Evolutionary conservation across 2,888 invertebrate genomes (phyloP).

Genomic region (Sarcophaga rosellei): DNA sequence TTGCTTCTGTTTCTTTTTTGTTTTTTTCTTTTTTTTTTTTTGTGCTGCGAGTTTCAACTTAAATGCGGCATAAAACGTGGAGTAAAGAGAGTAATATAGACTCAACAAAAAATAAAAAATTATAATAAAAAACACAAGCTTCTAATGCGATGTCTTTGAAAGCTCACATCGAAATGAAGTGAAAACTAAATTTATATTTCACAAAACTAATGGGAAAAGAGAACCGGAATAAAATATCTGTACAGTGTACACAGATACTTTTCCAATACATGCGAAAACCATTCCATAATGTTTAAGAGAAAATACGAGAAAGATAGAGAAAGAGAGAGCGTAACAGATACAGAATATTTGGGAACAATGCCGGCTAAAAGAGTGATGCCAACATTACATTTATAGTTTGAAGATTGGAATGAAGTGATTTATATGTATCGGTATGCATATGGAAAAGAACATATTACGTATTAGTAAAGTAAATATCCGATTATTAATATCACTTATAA

Average conservation of each 20-base stretch:
- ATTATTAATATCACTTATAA: too few species aligned
- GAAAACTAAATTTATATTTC: constrained; percentile 50
- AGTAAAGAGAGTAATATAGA: constrained; percentile 40
- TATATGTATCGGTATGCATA: neutral
- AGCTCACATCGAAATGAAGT: constrained; percentile 66
- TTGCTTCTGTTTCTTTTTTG: constrained; percentile 2
- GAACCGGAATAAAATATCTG: constrained; percentile 11
- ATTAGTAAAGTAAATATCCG: too few species aligned
- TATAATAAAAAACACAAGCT: constrained; percentile 51
- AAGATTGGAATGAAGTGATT: neutral
- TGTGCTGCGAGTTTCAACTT: constrained; percentile 11
- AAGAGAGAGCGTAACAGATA: neutral
- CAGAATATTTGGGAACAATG: neutral
- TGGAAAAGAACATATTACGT: neutral
- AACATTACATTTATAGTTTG: neutral
- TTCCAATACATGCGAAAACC: constrained; percentile 15
- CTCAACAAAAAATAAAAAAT: constrained; percentile 47
- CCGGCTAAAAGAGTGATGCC: constrained; percentile 8
- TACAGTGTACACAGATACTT: constrained; percentile 59
- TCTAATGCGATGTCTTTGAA: constrained; percentile 58
- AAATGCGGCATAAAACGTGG: constrained; percentile 37
- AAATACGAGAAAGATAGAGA: neutral
- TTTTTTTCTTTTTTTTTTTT: constrained; percentile 2
- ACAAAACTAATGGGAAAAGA: constrained; percentile 40
- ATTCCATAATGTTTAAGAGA: neutral